These are phyloP conservation scores for Nycticebus coucang DNA, from an alignment of 2,113 vertebrate genomes.

Conservation along the genomic window DNA sequence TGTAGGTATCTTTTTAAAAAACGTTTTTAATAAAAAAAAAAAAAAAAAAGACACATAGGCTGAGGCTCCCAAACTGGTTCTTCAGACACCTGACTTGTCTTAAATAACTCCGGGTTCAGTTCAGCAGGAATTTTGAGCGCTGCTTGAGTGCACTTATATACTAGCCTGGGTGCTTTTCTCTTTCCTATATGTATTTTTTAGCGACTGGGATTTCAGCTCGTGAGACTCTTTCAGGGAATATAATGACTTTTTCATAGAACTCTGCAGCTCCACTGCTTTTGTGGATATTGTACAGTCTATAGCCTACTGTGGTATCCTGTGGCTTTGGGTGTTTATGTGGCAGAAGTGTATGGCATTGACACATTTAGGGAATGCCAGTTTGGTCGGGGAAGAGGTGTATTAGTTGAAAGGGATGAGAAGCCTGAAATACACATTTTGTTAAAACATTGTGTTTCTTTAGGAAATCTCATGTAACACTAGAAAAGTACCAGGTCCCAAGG, in stretches of 20 bases:
- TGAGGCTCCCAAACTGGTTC: slow-evolving; percentile 55
- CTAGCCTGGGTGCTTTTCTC: background rate
- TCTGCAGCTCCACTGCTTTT: background rate
- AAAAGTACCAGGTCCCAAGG: slow-evolving; percentile 52
- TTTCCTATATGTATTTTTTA: background rate
- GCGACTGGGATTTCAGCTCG: slow-evolving; percentile 39
- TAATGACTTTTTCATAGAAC: background rate
- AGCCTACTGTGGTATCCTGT: background rate
- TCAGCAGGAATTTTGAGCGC: slow-evolving; percentile 60
- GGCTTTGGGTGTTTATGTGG: background rate
- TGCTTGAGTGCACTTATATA: background rate
- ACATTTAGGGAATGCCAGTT: background rate
- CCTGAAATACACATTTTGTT: slow-evolving; percentile 53
- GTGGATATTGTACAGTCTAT: background rate
- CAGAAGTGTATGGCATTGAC: rapidly evolving
- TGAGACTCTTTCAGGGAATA: background rate
- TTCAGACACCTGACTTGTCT: slow-evolving; percentile 51
- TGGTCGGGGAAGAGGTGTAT: background rate
- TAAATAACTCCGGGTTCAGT: slow-evolving; percentile 48
- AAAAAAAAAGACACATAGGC: background rate
- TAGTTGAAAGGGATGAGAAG: background rate
- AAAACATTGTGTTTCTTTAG: slow-evolving; percentile 71
- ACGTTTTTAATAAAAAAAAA: background rate
- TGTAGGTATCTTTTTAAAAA: slow-evolving; percentile 17
- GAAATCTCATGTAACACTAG: slow-evolving; percentile 28